Conservation (phyloP, 2,888 invertebrate genomes). For the Balanococcus diminutus region DNA sequence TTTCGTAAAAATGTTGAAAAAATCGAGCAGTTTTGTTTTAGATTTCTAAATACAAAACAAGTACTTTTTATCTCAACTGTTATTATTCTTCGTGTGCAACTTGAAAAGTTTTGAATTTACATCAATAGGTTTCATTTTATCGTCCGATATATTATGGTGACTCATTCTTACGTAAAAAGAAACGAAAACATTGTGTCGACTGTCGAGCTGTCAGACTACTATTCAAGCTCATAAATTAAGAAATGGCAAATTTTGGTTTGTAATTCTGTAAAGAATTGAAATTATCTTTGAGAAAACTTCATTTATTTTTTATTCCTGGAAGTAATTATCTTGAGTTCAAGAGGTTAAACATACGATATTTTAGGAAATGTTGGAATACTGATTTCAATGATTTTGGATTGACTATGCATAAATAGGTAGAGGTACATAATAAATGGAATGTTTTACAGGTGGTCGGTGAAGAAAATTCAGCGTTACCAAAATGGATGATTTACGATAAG, state of each 20-base stretch:
- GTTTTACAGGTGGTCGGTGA: conserved; percentile 62
- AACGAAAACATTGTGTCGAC: too few species aligned
- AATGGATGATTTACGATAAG: conserved; percentile 76
- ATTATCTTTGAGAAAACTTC: too few species aligned
- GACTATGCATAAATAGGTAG: neutral
- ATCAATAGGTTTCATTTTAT: neutral
- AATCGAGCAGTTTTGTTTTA: neutral
- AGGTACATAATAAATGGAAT: neutral
- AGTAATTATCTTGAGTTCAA: too few species aligned
- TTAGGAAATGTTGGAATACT: too few species aligned
- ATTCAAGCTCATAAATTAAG: too few species aligned
- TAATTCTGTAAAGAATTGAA: too few species aligned
- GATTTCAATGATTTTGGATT: too few species aligned
- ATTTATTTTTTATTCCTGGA: too few species aligned
- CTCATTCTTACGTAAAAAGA: neutral
- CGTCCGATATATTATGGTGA: neutral
- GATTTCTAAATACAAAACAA: neutral
- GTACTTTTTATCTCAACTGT: neutral
- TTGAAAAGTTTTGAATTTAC: too few species aligned
- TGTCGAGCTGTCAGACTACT: too few species aligned
- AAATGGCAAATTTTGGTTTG: too few species aligned
- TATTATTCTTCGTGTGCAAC: neutral
- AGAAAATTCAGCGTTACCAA: conserved; percentile 64
- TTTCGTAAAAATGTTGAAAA: neutral
- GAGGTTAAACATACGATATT: too few species aligned